phyloP scores from a whole-genome alignment of 2,113 vertebrate genomes.

The Dryoscopus gambensis region DNA sequence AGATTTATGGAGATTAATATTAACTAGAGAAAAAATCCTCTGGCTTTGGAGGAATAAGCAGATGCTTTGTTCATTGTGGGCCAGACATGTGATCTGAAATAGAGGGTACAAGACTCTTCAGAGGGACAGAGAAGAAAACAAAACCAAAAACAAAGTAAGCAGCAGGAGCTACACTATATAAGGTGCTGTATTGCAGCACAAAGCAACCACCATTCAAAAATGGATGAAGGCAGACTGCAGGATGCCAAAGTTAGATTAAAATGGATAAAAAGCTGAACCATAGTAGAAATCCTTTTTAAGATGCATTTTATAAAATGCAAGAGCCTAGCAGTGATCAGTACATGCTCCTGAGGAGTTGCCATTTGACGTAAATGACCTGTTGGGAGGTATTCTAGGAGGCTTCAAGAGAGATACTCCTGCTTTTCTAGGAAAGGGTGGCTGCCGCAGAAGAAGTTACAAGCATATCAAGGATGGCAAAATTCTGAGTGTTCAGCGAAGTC shows the following conservation, averaged over 20 bases:
- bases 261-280: not conserved
- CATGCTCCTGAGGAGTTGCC: not conserved
- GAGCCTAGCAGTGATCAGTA: not conserved
- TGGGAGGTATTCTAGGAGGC: not conserved
- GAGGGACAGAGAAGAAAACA: not conserved
- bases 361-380: not conserved
- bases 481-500: not conserved
- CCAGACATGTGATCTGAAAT: not conserved
- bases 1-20: not conserved
- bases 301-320: not conserved
- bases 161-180: not conserved
- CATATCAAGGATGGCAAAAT: not conserved
- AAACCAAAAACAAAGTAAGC: not conserved
- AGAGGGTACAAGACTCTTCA: not conserved
- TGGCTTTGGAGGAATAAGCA: conserved; percentile 34
- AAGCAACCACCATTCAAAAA: not conserved
- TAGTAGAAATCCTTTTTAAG: not conserved
- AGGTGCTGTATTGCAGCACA: not conserved
- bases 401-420: not conserved
- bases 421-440: not conserved
- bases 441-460: accelerated
- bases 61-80: not conserved
- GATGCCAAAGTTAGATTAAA: not conserved
- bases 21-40: conserved; percentile 27
- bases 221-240: not conserved